Evolutionary conservation across 2,888 invertebrate genomes (phyloP).

Genomic region (Xylocampa areola): DNA sequence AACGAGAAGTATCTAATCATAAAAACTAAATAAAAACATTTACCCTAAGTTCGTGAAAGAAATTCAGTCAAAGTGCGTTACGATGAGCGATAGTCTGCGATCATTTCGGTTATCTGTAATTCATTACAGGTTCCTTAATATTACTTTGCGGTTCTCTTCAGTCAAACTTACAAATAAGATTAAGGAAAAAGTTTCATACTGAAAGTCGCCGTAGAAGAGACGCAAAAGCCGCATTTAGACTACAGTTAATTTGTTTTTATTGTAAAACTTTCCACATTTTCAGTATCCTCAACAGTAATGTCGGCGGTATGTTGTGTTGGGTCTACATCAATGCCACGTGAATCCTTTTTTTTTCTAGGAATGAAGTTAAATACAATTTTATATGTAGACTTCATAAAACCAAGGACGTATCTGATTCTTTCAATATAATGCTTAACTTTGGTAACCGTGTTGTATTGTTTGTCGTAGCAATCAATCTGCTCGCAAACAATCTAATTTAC

Average conservation of each 20-base stretch:
- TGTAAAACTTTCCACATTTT: slow-evolving; percentile 82
- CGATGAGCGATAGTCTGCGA: slow-evolving; percentile 42
- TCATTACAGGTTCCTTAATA: slow-evolving; percentile 64
- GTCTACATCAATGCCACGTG: slow-evolving; percentile 54
- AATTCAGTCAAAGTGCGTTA: slow-evolving; percentile 26
- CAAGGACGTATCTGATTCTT: no score
- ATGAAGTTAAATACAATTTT: slow-evolving; percentile 12
- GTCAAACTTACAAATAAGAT: slow-evolving; percentile 76
- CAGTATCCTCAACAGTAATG: slow-evolving; percentile 72
- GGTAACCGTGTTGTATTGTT: slow-evolving; percentile 35
- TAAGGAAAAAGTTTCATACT: slow-evolving; percentile 75
- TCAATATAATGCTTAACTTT: slow-evolving; percentile 36
- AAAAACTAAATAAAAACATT: no score
- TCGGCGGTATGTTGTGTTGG: slow-evolving; percentile 59
- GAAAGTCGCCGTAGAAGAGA: slow-evolving; percentile 74
- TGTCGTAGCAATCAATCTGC: slow-evolving; percentile 38
- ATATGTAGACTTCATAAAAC: no score
- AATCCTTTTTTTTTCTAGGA: slow-evolving; percentile 30
- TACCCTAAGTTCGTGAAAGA: slow-evolving; percentile 7
- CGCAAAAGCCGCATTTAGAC: slow-evolving; percentile 74
- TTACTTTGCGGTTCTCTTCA: slow-evolving; percentile 59
- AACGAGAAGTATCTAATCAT: slow-evolving; percentile 16
- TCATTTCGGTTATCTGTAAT: slow-evolving; percentile 58
- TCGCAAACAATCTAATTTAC: slow-evolving; percentile 37
- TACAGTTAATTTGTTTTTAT: slow-evolving; percentile 86